phyloP scores from a whole-genome alignment of 1,140 invertebrate genomes.

The Papilio glaucus region DNA sequence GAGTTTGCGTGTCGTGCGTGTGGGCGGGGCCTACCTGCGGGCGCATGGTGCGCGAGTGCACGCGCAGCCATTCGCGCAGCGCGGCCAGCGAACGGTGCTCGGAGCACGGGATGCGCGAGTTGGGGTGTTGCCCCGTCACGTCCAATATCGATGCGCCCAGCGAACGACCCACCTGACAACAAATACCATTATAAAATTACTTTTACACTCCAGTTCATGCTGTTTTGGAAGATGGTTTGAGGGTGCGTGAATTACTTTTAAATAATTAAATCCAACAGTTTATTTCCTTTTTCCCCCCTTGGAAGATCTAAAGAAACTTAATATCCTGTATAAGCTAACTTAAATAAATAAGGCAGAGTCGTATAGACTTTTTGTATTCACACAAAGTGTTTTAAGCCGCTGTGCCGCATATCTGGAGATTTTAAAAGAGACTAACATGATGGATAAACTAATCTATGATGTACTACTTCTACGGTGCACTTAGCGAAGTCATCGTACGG shows the following conservation, averaged over 20 bases:
- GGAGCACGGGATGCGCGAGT: constrained; percentile 90
- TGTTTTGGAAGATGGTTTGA: no score
- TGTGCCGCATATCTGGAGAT: constrained; percentile 61
- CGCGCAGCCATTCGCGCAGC: constrained; percentile 87
- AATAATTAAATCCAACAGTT: background rate
- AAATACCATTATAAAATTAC: background rate
- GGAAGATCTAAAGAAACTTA: background rate
- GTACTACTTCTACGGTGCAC: background rate
- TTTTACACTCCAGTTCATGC: no score
- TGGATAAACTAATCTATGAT: constrained; percentile 40
- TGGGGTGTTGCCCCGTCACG: constrained; percentile 90
- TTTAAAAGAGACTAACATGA: constrained; percentile 62
- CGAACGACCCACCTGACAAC: constrained; percentile 89
- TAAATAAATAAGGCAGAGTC: constrained; percentile 2
- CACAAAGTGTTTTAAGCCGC: constrained; percentile 44
- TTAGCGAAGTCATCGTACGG: background rate
- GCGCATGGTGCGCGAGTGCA: constrained; percentile 74
- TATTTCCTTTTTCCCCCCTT: background rate
- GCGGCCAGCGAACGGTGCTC: constrained; percentile 90
- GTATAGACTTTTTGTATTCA: constrained; percentile 5
- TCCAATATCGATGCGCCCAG: constrained; percentile 93
- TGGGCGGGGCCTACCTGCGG: constrained; percentile 64
- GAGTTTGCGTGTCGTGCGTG: background rate
- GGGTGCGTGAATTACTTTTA: no score
- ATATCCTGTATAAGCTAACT: background rate